Base-by-base conservation (phyloP, 2,113 vertebrate species). In the Channa argus region DNA sequence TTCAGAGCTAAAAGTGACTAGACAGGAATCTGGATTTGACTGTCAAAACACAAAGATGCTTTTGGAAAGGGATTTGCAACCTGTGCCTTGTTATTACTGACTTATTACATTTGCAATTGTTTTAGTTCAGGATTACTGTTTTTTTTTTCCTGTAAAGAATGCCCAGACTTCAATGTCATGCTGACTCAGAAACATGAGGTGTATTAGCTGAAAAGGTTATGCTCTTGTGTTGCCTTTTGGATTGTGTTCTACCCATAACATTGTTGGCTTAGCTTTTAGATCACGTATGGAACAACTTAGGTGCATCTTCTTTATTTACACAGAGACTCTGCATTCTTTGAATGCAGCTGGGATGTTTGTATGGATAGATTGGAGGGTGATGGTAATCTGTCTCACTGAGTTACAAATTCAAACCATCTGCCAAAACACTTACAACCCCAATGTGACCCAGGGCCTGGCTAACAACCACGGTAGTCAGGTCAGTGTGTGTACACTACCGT, bases 391-490 rank as follows among this genome's bases (percentile, higher is more conserved):
- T 77, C 74, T 89, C 77, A 78, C 77, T n/a, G 63, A 81, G 81
- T 80, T 80, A 87, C 84, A 92, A 93, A 93, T 93, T 71, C 85
- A 83, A 90, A 91, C 85, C 92, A 94, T 91, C 93, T 94, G 93
- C 91, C 82, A 86, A 79, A 85, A 90, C 83, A 90, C 74, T 70
- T 66, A 71, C 80, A 87, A 80, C 88, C 88, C 77, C 63, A 14
- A 14, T 39, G 38, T 91, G 89, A 92, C 90, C 89, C 82, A 65
- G 58, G 71, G 74, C 73, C 84, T 33, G 45, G 39, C 74, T n/a
- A 78, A 53, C 84, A 86, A 83, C 77, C 77, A 13, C 73, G 53
- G 66, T 59, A 74, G 77, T 68, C 62, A 52, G 70, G 79, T 88
- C 54, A 63, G 44, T 58, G 54, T 52, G 67, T 70, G 60, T 36